A percentile compares a stretch with the other conserved stretches of the same genome.
These are phyloP conservation scores for Antheraea yamamai DNA, from an alignment of 2,888 invertebrate genomes.

Conservation along the genomic window DNA sequence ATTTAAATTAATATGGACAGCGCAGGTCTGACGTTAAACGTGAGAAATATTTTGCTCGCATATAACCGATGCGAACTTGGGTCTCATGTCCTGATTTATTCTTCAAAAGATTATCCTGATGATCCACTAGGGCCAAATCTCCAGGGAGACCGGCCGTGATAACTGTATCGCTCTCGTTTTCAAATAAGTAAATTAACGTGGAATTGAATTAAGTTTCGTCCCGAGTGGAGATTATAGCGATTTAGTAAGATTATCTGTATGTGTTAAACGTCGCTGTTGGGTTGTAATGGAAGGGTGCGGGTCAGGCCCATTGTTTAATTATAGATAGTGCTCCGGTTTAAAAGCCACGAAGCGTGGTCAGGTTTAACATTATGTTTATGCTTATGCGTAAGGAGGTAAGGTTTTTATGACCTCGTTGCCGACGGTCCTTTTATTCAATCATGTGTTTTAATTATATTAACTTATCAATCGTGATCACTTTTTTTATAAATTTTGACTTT, in stretches of 20 bases:
- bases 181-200: conserved; percentile 77
- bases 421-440: conserved; percentile 12
- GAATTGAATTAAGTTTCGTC: conserved; percentile 76
- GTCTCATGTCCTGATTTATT: conserved; percentile 56
- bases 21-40: neutral
- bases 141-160: conserved; percentile 56
- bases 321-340: conserved; percentile 64
- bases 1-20: neutral
- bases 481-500: neutral
- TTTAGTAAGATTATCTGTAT: conserved; percentile 77
- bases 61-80: conserved; percentile 24
- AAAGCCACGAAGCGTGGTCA: conserved; percentile 48
- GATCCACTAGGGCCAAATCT: conserved; percentile 53
- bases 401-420: conserved; percentile 43
- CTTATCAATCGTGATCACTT: neutral
- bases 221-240: conserved; percentile 73
- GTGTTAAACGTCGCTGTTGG: conserved; percentile 73
- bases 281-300: conserved; percentile 67
- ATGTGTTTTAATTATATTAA: neutral
- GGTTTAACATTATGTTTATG: conserved; percentile 49
- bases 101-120: conserved; percentile 69
- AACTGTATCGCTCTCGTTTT: conserved; percentile 65
- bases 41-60: conserved; percentile 2
- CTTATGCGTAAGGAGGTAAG: conserved; percentile 42
- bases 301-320: conserved; percentile 73